phyloP scores from a whole-genome alignment of 2,113 vertebrate genomes.

The Podilymbus podiceps region DNA sequence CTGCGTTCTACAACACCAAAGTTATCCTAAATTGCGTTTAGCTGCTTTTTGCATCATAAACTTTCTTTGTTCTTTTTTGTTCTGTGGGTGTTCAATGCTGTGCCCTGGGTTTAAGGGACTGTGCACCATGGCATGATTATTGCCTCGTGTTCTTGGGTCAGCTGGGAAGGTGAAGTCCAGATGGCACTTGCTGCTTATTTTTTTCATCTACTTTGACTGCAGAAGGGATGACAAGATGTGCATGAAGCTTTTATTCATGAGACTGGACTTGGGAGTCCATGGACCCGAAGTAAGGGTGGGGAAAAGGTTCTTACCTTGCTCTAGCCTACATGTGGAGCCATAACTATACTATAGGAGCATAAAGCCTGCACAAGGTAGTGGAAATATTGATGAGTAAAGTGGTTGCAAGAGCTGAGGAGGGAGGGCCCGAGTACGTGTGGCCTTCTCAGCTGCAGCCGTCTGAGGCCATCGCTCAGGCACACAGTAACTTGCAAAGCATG shows the following conservation, averaged over 20 bases:
- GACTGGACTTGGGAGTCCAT: too few relatives aligned
- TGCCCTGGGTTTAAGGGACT: neutral
- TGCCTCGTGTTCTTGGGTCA: neutral
- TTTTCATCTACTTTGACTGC: neutral
- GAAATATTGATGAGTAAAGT: neutral
- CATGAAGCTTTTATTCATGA: neutral
- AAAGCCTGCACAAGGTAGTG: neutral
- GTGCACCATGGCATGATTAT: too few relatives aligned
- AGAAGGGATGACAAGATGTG: neutral
- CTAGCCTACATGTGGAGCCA: neutral
- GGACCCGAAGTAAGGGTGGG: neutral
- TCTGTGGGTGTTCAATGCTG: fast-evolving
- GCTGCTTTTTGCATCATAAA: neutral
- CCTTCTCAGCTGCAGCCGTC: neutral
- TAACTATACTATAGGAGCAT: neutral
- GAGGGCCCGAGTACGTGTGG: neutral
- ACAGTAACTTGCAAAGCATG: neutral
- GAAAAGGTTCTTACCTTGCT: neutral
- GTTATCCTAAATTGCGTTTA: neutral
- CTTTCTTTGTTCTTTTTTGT: neutral
- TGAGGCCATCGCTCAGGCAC: neutral
- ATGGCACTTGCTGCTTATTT: neutral
- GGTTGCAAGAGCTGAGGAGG: neutral
- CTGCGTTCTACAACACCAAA: neutral
- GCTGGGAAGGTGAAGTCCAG: neutral